phyloP scores from a whole-genome alignment of 2,113 vertebrate genomes.

The Candoia aspera region DNA sequence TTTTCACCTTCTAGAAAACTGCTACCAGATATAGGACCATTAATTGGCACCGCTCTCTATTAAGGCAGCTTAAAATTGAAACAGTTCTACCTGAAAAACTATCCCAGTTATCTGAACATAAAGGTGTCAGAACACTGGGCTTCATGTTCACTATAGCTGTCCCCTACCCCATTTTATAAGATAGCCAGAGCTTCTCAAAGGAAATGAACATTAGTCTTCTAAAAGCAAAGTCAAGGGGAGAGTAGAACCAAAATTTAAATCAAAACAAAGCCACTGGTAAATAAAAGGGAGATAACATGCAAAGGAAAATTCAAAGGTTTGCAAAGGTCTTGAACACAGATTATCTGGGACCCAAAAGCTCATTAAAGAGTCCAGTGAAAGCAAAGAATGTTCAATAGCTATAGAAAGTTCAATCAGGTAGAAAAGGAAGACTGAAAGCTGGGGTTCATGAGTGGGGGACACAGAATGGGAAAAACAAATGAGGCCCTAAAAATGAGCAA shows the following conservation, averaged over 20 bases:
- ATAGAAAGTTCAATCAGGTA: not conserved
- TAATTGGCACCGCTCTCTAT: not conserved
- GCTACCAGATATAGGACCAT: not conserved
- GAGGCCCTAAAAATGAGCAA: not conserved
- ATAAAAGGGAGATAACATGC: not conserved
- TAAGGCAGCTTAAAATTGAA: not conserved
- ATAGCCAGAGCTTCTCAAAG: not conserved
- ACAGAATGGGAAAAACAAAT: not conserved
- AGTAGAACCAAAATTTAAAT: not conserved
- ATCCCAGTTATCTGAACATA: not conserved
- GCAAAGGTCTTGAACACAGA: not conserved
- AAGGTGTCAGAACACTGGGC: not conserved
- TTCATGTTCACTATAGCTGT: too few relatives aligned
- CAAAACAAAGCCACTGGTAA: not conserved
- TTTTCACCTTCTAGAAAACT: not conserved
- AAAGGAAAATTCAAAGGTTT: not conserved
- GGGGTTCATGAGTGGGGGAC: not conserved
- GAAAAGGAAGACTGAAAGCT: not conserved
- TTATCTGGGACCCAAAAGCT: not conserved
- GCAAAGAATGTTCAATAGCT: not conserved
- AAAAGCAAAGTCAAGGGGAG: not conserved
- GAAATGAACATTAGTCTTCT: not conserved
- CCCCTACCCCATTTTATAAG: not conserved
- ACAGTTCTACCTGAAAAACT: not conserved
- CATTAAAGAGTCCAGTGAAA: not conserved